Evolutionary conservation across 2,797 vertebrate species (phyloP).

Genomic region (Cichlasoma orientale): DNA sequence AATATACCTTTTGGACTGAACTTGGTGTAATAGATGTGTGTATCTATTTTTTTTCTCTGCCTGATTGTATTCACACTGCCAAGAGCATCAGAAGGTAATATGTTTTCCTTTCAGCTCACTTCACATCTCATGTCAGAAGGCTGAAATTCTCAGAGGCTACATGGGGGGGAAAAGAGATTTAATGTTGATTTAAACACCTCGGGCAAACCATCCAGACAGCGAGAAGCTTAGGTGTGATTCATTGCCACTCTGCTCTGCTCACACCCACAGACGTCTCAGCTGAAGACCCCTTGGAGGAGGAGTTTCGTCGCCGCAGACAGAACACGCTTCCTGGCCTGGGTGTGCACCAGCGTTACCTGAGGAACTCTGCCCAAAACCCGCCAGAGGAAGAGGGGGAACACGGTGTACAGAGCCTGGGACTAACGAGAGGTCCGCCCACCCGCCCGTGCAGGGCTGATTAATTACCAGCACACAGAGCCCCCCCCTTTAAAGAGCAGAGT

Average conservation of each 20-base stretch:
- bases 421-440: slow-evolving; percentile 83
- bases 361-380: slow-evolving; percentile 72
- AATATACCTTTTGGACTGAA: slow-evolving; percentile 63
- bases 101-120: slow-evolving; percentile 53
- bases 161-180: neutral
- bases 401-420: slow-evolving; percentile 69
- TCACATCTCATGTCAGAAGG: slow-evolving; percentile 54
- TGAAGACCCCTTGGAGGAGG: slow-evolving; percentile 85
- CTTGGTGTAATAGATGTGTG: slow-evolving; percentile 64
- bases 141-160: slow-evolving; percentile 42
- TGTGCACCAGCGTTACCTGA: slow-evolving; percentile 78
- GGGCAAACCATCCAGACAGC: slow-evolving; percentile 51
- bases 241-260: slow-evolving; percentile 51
- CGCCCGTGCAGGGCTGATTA: slow-evolving; percentile 55
- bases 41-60: slow-evolving; percentile 38
- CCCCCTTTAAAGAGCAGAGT: slow-evolving; percentile 45
- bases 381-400: slow-evolving; percentile 86
- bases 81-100: slow-evolving; percentile 68
- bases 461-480: slow-evolving; percentile 55
- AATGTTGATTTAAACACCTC: slow-evolving; percentile 50
- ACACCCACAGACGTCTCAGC: slow-evolving; percentile 81
- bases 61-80: slow-evolving; percentile 69
- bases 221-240: slow-evolving; percentile 55
- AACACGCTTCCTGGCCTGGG: slow-evolving; percentile 78
- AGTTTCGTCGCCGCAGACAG: slow-evolving; percentile 85